phyloP scores from a whole-genome alignment of 2,113 vertebrate species.

The Psittacus erithacus region DNA sequence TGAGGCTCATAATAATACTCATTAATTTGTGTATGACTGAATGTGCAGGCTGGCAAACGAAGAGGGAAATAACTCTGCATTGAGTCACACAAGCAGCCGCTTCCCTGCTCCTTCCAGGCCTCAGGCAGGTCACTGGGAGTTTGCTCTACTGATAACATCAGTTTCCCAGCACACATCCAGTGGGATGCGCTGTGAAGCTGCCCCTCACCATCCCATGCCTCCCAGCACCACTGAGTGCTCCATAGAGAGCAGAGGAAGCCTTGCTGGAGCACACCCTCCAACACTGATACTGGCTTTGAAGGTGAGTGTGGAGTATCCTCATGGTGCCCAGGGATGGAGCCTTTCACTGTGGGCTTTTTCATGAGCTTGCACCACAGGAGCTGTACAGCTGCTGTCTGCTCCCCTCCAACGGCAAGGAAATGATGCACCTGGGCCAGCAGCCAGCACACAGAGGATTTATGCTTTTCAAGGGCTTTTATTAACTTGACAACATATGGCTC shows the following conservation, averaged over 20 bases:
- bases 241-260: rapidly evolving
- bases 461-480: constrained; percentile 61
- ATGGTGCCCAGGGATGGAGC: rapidly evolving
- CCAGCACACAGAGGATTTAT: constrained; percentile 51
- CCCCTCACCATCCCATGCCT: rapidly evolving
- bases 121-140: not conserved
- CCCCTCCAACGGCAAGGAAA: not conserved
- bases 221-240: rapidly evolving
- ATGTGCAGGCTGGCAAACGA: not conserved
- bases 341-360: not conserved
- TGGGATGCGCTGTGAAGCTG: not conserved
- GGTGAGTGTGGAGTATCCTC: not conserved
- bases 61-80: not conserved
- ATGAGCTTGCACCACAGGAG: not conserved
- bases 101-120: not conserved
- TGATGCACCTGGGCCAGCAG: constrained; percentile 56
- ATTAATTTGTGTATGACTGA: constrained; percentile 39
- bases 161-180: not conserved
- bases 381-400: constrained; percentile 39
- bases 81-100: not conserved
- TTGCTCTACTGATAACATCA: not conserved
- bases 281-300: rapidly evolving
- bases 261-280: not conserved
- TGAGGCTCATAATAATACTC: constrained; percentile 39
- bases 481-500: constrained; percentile 65